Percentiles rank a stretch among this genome's conserved stretches.
These are phyloP conservation scores for Agrilus planipennis DNA, from an alignment of 1,140 invertebrate species.

Conservation along the genomic window DNA sequence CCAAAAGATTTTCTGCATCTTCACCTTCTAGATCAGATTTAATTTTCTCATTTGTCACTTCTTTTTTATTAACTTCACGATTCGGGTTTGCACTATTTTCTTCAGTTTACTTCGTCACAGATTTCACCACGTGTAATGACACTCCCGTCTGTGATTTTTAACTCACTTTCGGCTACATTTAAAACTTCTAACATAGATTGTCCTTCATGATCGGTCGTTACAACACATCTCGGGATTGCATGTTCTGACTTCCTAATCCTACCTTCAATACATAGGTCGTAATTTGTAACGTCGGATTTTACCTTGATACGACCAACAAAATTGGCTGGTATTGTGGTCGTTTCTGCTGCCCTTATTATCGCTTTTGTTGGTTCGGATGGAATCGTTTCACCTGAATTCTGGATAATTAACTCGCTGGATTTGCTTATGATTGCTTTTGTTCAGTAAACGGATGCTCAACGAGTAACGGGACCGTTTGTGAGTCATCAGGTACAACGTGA, in stretches of 20 bases:
- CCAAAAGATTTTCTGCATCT: background rate
- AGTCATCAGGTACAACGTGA: conserved; percentile 2
- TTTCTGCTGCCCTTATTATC: background rate
- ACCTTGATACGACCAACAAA: background rate
- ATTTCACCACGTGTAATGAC: background rate
- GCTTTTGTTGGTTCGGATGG: too few relatives aligned
- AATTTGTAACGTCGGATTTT: too few relatives aligned
- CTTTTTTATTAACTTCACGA: background rate
- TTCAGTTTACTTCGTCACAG: background rate
- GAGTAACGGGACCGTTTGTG: background rate
- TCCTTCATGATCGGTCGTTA: background rate
- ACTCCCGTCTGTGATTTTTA: background rate
- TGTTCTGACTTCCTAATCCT: too few relatives aligned
- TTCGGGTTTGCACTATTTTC: too few relatives aligned
- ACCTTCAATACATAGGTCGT: too few relatives aligned
- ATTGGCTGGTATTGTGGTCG: background rate
- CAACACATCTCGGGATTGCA: background rate
- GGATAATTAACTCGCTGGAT: background rate
- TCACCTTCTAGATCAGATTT: background rate
- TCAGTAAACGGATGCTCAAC: conserved; percentile 4
- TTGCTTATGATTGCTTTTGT: background rate
- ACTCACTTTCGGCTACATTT: background rate
- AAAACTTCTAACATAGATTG: background rate
- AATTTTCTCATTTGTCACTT: background rate
- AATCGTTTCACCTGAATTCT: too few relatives aligned